These are phyloP conservation scores for Leptopilina clavipes DNA, from an alignment of 1,140 invertebrate genomes.

Conservation along the genomic window DNA sequence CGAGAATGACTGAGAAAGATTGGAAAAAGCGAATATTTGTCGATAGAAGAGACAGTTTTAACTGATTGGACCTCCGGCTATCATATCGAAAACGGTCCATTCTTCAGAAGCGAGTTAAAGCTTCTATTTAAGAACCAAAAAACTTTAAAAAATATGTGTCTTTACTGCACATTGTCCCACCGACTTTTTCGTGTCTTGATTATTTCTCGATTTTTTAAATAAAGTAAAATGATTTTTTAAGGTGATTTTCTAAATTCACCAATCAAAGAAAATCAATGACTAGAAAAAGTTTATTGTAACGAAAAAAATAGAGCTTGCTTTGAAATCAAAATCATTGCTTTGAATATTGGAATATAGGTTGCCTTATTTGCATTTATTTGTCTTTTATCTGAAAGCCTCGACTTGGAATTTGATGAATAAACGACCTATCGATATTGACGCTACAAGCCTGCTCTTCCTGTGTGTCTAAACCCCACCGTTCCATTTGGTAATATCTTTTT, in stretches of 20 bases:
- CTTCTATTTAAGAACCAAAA: neutral
- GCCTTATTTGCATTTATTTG: constrained; percentile 4
- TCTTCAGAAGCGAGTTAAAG: neutral
- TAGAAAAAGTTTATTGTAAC: no score
- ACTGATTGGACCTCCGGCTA: neutral
- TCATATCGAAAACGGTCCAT: neutral
- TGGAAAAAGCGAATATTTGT: constrained; percentile 23
- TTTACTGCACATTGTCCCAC: no score
- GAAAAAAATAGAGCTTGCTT: no score
- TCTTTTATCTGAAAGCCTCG: constrained; percentile 39
- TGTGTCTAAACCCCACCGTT: neutral
- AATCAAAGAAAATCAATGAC: no score
- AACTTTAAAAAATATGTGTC: neutral
- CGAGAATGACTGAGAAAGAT: constrained; percentile 13
- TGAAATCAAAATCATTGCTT: no score
- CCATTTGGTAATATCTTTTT: constrained; percentile 23
- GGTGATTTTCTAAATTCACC: no score
- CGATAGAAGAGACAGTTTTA: constrained; percentile 15
- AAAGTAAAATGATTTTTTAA: no score
- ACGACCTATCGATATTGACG: constrained; percentile 50
- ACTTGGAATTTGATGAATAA: constrained; percentile 54
- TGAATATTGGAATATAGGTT: no score
- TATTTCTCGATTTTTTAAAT: no score
- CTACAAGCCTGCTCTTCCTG: constrained; percentile 46
- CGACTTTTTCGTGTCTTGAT: no score